These are phyloP conservation scores for Pantherophis guttatus DNA, from an alignment of 2,113 vertebrate species.

Conservation along the genomic window DNA sequence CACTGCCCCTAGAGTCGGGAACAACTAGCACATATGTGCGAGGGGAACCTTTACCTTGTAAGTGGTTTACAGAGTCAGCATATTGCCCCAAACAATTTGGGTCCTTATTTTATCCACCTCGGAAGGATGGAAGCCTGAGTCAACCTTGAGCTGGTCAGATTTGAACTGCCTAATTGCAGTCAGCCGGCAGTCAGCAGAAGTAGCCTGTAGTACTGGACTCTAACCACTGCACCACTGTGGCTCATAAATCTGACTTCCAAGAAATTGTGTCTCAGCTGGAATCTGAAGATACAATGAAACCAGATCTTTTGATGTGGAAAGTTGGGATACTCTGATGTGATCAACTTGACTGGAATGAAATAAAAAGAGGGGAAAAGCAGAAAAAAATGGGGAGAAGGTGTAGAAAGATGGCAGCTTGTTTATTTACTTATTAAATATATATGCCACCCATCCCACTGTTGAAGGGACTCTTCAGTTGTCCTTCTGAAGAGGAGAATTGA, in stretches of 20 bases:
- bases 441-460: not conserved
- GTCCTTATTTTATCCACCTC: too few species aligned
- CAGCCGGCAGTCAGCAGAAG: too few species aligned
- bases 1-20: too few species aligned
- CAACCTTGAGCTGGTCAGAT: too few species aligned
- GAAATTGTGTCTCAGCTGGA: not conserved
- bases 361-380: not conserved
- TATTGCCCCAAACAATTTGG: too few species aligned
- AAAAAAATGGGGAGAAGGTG: not conserved
- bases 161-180: too few species aligned
- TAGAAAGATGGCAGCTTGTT: not conserved
- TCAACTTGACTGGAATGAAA: not conserved
- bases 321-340: not conserved
- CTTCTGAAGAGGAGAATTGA: not conserved
- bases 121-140: too few species aligned
- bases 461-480: not conserved
- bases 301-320: not conserved
- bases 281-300: not conserved
- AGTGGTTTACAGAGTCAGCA: too few species aligned
- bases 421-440: not conserved
- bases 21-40: too few species aligned
- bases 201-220: too few species aligned
- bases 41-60: too few species aligned
- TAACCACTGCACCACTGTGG: too few species aligned
- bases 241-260: not conserved